A percentile compares a stretch with the other conserved stretches of the same genome.
Conservation (phyloP, 2,888 invertebrate genomes). For the Adineta ricciae region DNA sequence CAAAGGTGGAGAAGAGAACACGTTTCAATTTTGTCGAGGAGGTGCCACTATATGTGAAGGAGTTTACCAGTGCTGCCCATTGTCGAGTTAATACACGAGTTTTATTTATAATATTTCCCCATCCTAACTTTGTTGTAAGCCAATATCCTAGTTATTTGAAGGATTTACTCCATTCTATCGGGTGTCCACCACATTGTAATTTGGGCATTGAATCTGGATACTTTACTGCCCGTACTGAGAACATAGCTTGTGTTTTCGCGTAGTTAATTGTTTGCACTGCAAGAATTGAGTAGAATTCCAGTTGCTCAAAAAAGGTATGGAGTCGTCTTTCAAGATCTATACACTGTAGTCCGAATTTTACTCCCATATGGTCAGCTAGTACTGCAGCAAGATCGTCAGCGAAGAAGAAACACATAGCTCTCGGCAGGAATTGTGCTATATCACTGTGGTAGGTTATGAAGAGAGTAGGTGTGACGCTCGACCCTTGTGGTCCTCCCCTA, state of each 20-base stretch:
- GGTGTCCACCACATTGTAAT: not conserved
- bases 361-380: not conserved
- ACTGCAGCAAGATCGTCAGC: not conserved
- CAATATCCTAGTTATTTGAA: not conserved
- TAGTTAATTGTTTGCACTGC: not conserved
- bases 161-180: not conserved
- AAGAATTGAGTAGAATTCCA: not conserved
- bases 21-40: too few species aligned
- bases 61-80: not conserved
- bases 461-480: not conserved
- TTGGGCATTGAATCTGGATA: not conserved
- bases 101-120: not conserved
- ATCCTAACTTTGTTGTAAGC: not conserved
- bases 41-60: not conserved
- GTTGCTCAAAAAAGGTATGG: not conserved
- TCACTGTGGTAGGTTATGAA: not conserved
- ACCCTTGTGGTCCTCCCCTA: too few species aligned
- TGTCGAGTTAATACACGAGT: not conserved
- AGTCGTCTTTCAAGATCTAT: not conserved
- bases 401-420: not conserved
- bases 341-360: not conserved
- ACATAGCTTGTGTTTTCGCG: not conserved
- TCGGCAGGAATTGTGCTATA: not conserved
- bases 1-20: too few species aligned
- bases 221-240: not conserved